Base-by-base conservation (phyloP, 2,888 invertebrate genomes). In the Zaprionus obscuricornis region DNA sequence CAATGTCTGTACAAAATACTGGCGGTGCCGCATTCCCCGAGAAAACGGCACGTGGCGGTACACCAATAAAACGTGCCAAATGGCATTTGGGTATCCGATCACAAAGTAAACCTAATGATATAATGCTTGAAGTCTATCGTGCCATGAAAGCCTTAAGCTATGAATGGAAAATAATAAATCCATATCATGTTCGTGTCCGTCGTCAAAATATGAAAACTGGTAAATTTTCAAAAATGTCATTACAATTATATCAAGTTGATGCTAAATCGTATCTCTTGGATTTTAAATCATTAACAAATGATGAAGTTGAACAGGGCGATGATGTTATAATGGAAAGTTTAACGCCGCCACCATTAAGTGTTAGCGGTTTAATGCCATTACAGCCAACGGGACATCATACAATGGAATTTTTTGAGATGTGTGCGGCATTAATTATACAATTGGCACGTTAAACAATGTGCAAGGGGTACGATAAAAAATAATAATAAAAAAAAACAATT, bases 351-450 rank as follows among this genome's bases (percentile, higher is more conserved):
- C 85, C 89, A 3, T 49, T 87, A 2, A 87, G 86, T 45, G 62
- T 57, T 0, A 71, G 71, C 11, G 82, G 77, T 1, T 67, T 88
- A 2, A 89, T 90, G 86, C 89, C 90, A 1, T 75, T 88, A 4
- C 90, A 90, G 65, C 89, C 90, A 4, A 92, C 92, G 16, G 96
- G 96, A 0, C 98, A 99, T 88, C 98, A 98, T 90, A 99, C 99
- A 1, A 98, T 99, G 96, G 99, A 99, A 91, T 99, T 99, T 92
- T 99, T 99, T 88, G 99, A 99, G 92, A 99, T 99, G 98, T 99
- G 99, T 91, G 98, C 99, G 13, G 97, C 97, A 1, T 92, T 99
- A 36, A 99, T 99, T 82, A 98, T 98, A 64, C 98, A 99, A 82
- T 92, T 99, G 65, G 99, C 99, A 20, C 96, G 98, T 91, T 98